phyloP scores from a whole-genome alignment of 2,797 vertebrate genomes.

The Agapornis canus region DNA sequence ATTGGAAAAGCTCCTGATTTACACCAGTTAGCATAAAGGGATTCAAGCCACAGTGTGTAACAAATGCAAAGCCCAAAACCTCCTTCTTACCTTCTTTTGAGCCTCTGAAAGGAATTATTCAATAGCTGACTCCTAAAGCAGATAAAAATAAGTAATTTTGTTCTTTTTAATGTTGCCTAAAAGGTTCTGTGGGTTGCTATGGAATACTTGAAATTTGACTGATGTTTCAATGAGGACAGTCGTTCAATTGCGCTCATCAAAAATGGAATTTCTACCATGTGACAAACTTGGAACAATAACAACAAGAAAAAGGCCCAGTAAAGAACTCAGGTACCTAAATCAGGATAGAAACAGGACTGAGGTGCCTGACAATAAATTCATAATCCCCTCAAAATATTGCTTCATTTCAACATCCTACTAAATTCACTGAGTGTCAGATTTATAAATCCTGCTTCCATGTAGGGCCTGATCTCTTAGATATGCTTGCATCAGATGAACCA shows the following conservation, averaged over 20 bases:
- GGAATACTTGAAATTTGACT: neutral
- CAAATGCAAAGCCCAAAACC: neutral
- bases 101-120: neutral
- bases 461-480: neutral
- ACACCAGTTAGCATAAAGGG: neutral
- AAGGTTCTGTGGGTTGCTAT: neutral
- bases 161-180: neutral
- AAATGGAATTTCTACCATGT: neutral
- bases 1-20: constrained; percentile 6
- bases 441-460: neutral
- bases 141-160: neutral
- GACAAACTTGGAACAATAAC: neutral
- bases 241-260: neutral
- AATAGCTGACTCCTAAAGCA: neutral
- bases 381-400: neutral
- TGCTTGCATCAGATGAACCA: neutral
- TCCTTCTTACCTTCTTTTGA: neutral
- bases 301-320: neutral
- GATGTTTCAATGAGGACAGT: neutral
- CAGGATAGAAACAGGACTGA: neutral
- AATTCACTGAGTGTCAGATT: neutral
- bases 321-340: neutral
- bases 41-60: neutral
- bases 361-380: neutral
- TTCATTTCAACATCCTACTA: neutral